Evolutionary conservation across 2,113 vertebrate species (phyloP).

Genomic region (Daboia siamensis): DNA sequence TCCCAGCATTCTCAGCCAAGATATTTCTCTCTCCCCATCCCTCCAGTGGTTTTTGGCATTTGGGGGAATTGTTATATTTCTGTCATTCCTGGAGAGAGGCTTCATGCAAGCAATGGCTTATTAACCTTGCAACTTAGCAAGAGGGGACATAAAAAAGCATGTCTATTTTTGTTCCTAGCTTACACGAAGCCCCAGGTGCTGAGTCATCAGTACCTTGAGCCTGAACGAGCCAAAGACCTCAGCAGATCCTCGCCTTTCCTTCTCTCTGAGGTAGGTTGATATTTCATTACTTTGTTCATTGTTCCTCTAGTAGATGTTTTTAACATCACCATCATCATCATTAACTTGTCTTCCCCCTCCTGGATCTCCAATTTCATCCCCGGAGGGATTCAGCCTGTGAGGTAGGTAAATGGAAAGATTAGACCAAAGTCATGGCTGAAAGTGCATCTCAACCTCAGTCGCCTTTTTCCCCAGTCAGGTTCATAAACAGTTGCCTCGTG

Average conservation of each 20-base stretch:
- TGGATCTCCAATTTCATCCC: background rate
- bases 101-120: background rate
- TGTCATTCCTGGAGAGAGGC: background rate
- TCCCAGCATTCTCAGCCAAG: background rate
- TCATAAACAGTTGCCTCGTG: background rate
- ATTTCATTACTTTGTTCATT: background rate
- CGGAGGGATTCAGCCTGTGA: background rate
- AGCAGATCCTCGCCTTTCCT: conserved; percentile 69
- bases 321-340: background rate
- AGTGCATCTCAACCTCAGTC: background rate
- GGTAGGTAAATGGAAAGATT: background rate
- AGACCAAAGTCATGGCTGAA: background rate
- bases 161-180: conserved; percentile 49
- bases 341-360: background rate
- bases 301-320: background rate
- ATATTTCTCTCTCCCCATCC: background rate
- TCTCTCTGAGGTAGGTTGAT: conserved; percentile 65
- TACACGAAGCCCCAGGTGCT: conserved; percentile 64
- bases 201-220: conserved; percentile 61
- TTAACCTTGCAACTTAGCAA: background rate
- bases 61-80: background rate
- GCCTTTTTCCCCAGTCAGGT: background rate
- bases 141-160: background rate
- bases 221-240: conserved; percentile 67
- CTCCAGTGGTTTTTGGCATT: background rate